Evolutionary conservation across 2,888 invertebrate genomes (phyloP), one percentile per base, ranked within the genome.

Genomic region (Allolobophora icterica): DNA sequence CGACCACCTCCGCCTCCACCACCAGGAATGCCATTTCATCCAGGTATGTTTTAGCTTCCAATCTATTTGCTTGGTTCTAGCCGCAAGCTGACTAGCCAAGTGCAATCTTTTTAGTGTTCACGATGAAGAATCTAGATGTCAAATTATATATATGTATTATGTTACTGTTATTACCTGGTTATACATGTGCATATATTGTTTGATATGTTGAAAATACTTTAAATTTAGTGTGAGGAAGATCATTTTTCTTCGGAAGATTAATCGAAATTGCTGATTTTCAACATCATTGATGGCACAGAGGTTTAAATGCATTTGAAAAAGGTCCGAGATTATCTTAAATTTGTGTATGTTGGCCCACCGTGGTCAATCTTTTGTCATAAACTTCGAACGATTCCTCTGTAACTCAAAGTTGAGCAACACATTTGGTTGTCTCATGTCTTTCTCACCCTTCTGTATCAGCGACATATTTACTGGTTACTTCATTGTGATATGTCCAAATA

Each of bases 1-100:
- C 89, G 58, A 40, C 91, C 91, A 19, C 89, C 45, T 40, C 35
- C 45, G 17, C 83, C 83, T 89, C 92, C 89, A 38, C 92, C 92
- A 38, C 91, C 84, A n/a, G 91, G 92, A 35, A 71, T 87, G 90
- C 42, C 45, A 52, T 90, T 90, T 34, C 93, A 3, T 90, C 90
- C 87, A n/a, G 89, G 87, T 91, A 89, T 33, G 58, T 71, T 42
- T 21, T 42, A 33, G 83, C n/a, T 84, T 35, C 35, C 71, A 30
- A 11, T 71, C 30, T 71, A n/a, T 30, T 71, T 71, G 52, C 71
- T n/a, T 30, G 0, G 30, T 71, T n/a, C 71, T 71, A n/a, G n/a
- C n/a, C 71, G 11, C 8, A 1, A 71, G 30, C 71, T n/a, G 30
- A n/a, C 71, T n/a, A 24, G 5, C 21, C 24, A 5, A 24, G 84